phyloP scores from a whole-genome alignment of 2,888 invertebrate genomes.

The Tachystola acroxantha region DNA sequence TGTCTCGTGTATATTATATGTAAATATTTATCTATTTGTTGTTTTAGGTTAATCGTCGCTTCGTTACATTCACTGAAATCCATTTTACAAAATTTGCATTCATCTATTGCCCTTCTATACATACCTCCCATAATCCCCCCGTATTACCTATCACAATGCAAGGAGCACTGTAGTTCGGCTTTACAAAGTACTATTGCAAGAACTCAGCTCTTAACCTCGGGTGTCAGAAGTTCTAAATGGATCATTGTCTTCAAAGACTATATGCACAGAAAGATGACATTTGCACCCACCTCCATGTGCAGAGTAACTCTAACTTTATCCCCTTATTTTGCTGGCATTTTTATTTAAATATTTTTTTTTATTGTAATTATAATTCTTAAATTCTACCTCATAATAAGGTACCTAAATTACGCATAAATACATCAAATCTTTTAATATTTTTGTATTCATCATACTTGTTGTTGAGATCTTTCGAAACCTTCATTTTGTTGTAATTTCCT shows the following conservation, averaged over 20 bases:
- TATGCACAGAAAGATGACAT: conserved; percentile 68
- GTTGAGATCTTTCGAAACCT: conserved; percentile 8
- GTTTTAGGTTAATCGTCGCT: conserved; percentile 74
- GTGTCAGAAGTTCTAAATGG: conserved; percentile 49
- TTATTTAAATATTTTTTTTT: conserved; percentile 34
- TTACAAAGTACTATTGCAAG: conserved; percentile 36
- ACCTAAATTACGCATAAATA: conserved; percentile 11
- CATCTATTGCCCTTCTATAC: conserved; percentile 48
- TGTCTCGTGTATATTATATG: too few relatives aligned
- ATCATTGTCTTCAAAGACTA: conserved; percentile 57
- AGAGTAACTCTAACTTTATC: conserved; percentile 56
- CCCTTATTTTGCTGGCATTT: conserved; percentile 64
- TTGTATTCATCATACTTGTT: conserved; percentile 1
- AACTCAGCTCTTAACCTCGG: conserved; percentile 34
- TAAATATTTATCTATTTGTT: conserved; percentile 35
- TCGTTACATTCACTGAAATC: conserved; percentile 51
- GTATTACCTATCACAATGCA: conserved; percentile 39
- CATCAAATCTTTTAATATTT: background rate
- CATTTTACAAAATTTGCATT: conserved; percentile 43
- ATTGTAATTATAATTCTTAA: background rate
- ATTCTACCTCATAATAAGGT: background rate
- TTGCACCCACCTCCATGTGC: conserved; percentile 67
- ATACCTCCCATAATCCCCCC: conserved; percentile 41
- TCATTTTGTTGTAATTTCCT: conserved; percentile 65
- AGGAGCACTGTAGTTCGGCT: conserved; percentile 35